A percentile compares a stretch with the other conserved stretches of the same genome.
Evolutionary conservation across 2,113 vertebrate species (phyloP).

Genomic region (Silurus glanis): DNA sequence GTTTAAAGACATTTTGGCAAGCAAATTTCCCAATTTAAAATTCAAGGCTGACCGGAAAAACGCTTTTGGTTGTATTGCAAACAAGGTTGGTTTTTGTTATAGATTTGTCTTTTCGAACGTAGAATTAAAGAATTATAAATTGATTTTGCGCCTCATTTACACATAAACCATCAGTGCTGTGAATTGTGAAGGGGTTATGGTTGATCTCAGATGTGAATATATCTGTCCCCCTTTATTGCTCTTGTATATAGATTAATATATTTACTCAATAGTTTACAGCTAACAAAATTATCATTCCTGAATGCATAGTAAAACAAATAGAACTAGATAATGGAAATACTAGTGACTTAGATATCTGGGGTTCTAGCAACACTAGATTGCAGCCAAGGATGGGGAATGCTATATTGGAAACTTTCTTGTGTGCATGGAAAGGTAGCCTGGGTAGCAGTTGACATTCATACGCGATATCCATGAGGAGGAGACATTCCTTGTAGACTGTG

Average conservation of each 20-base stretch:
- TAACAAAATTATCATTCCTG: slow-evolving; percentile 9
- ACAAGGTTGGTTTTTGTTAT: background rate
- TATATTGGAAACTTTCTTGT: background rate
- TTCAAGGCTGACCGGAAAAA: background rate
- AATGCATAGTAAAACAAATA: background rate
- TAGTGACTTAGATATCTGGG: background rate
- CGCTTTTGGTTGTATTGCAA: background rate
- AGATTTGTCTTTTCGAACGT: background rate
- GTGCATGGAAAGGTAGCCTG: background rate
- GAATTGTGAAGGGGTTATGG: background rate
- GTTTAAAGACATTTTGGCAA: background rate
- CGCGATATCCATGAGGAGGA: background rate
- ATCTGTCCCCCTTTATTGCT: background rate
- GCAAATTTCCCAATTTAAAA: background rate
- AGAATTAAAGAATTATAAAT: background rate
- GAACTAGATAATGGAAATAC: slow-evolving; percentile 2
- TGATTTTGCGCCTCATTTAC: background rate
- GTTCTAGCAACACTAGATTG: background rate
- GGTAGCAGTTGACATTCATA: background rate
- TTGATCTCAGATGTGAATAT: background rate
- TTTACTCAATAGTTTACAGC: background rate
- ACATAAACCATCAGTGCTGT: background rate
- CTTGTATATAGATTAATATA: too few species aligned
- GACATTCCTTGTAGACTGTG: background rate
- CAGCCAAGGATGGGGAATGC: background rate